Evolutionary conservation across 2,797 vertebrate genomes (phyloP).

Genomic region (Melanotaenia boesemani): DNA sequence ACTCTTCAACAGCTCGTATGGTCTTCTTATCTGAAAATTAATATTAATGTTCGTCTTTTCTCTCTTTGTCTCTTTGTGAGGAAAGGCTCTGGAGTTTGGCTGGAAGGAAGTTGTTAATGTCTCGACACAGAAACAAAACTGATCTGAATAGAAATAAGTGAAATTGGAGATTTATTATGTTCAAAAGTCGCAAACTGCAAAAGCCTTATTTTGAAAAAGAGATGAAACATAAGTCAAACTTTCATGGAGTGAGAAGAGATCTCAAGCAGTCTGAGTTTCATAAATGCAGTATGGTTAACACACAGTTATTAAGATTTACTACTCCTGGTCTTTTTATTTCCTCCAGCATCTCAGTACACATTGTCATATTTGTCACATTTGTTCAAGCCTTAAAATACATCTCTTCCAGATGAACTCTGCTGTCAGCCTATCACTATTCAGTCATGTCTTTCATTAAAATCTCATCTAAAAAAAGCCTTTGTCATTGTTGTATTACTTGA

Average conservation of each 20-base stretch:
- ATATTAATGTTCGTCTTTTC: too few species aligned
- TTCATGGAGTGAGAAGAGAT: neutral
- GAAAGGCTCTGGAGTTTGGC: too few species aligned
- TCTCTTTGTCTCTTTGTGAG: neutral
- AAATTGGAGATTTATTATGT: neutral
- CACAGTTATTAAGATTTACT: neutral
- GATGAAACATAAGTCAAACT: neutral
- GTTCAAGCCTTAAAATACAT: slow-evolving; percentile 28
- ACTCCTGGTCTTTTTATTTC: neutral
- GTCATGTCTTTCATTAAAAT: neutral
- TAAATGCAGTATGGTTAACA: neutral
- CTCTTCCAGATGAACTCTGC: slow-evolving; percentile 22
- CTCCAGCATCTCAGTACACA: neutral
- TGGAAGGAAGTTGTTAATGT: too few species aligned
- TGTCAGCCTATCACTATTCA: neutral
- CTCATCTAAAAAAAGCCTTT: neutral
- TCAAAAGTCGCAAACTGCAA: neutral
- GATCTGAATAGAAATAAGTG: neutral
- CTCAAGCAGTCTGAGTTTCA: neutral
- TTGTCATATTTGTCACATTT: slow-evolving; percentile 19
- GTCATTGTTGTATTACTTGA: slow-evolving; percentile 11
- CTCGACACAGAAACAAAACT: neutral
- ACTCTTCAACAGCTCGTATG: neutral
- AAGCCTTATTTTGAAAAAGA: slow-evolving; percentile 3
- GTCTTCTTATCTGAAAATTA: too few species aligned